Conservation (phyloP, 2,113 vertebrate species). For the Catharus minimus region DNA sequence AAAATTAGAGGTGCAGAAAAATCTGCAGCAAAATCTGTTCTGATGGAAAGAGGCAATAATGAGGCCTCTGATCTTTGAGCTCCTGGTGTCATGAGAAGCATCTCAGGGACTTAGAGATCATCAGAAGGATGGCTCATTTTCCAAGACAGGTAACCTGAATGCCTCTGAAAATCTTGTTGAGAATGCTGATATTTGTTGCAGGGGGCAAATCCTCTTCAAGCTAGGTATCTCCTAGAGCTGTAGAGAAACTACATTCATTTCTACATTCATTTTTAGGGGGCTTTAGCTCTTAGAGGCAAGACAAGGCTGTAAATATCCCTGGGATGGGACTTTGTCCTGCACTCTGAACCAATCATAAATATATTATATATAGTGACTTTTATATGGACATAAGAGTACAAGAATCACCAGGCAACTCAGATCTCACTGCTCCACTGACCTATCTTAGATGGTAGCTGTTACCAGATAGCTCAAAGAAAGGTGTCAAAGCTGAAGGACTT, state of each 20-base stretch:
- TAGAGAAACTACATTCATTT: background rate
- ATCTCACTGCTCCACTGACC: background rate
- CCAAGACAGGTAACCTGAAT: background rate
- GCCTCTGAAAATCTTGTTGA: background rate
- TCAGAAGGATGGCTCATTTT: background rate
- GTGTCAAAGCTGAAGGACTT: background rate
- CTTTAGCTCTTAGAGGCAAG: background rate
- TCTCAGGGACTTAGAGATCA: background rate
- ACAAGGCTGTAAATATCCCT: background rate
- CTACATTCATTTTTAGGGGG: background rate
- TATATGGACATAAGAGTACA: background rate
- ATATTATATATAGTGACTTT: background rate
- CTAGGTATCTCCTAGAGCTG: background rate
- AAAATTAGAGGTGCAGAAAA: background rate
- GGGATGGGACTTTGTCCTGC: background rate
- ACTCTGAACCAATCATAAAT: background rate
- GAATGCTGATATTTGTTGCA: background rate
- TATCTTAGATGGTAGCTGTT: background rate
- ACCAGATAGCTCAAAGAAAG: background rate
- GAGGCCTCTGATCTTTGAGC: constrained; percentile 11
- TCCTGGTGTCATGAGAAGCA: constrained; percentile 16
- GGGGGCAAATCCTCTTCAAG: background rate
- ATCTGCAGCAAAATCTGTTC: background rate
- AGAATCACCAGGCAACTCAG: background rate
- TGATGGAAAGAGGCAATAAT: constrained; percentile 6